A percentile compares a stretch with the other conserved stretches of the same genome.
These are phyloP conservation scores for Drosophila subpulchrella DNA, from an alignment of 1,140 invertebrate species.

Conservation along the genomic window DNA sequence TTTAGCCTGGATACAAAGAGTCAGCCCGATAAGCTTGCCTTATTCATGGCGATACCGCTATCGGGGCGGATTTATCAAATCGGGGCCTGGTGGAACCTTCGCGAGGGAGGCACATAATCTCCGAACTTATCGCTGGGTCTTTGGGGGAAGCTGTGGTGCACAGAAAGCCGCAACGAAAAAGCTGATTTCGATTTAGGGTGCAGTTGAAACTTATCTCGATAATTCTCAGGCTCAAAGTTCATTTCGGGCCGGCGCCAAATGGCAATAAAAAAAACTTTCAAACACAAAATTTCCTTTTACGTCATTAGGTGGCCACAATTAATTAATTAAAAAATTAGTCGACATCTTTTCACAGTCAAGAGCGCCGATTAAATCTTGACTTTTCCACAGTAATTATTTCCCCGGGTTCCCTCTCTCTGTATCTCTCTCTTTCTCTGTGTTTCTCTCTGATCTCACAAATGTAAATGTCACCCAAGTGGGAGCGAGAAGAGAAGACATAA, in stretches of 20 bases:
- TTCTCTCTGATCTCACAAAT: conserved; percentile 64
- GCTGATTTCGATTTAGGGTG: conserved; percentile 28
- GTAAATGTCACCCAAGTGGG: conserved; percentile 62
- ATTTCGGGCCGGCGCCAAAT: conserved; percentile 47
- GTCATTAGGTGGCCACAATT: conserved; percentile 56
- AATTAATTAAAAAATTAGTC: conserved; percentile 81
- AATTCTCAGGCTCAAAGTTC: conserved; percentile 38
- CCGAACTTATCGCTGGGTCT: conserved; percentile 41
- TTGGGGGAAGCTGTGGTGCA: conserved; percentile 60
- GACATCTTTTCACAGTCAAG: conserved; percentile 74
- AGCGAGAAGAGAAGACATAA: conserved; percentile 56
- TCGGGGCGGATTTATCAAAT: conserved; percentile 31
- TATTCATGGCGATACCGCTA: conserved; percentile 55
- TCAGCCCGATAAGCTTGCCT: conserved; percentile 48
- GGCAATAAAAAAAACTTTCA: conserved; percentile 58
- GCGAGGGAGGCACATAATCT: conserved; percentile 51
- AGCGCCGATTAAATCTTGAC: conserved; percentile 60
- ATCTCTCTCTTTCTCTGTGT: conserved; percentile 9
- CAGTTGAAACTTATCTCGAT: conserved; percentile 44
- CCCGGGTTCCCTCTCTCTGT: neutral
- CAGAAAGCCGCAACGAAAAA: conserved; percentile 14
- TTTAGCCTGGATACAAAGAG: conserved; percentile 18
- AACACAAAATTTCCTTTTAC: conserved; percentile 17
- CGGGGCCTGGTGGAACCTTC: conserved; percentile 37
- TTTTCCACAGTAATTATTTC: conserved; percentile 79